A percentile compares a stretch with the other conserved stretches of the same genome.
Evolutionary conservation across 2,113 vertebrate genomes (phyloP).

Genomic region (Myanophis thanlyinensis): DNA sequence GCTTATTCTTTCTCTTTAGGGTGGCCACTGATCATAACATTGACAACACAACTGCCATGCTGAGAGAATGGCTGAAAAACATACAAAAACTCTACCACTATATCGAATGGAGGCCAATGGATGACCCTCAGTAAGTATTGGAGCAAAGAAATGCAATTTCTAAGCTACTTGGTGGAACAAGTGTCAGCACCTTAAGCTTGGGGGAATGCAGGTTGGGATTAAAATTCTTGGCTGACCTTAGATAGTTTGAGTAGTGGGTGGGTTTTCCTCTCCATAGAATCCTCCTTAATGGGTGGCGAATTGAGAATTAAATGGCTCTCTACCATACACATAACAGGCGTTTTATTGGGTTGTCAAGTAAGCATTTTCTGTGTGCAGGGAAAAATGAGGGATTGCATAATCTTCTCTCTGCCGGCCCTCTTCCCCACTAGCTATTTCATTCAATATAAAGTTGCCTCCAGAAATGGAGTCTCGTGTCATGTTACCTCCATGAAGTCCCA

Average conservation of each 20-base stretch:
- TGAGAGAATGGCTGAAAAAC: constrained; percentile 89
- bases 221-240: neutral
- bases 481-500: neutral
- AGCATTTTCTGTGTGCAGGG: neutral
- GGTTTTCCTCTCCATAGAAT: neutral
- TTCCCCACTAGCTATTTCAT: neutral
- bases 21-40: constrained; percentile 89
- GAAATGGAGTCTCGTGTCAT: neutral
- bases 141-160: neutral
- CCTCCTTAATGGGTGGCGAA: neutral
- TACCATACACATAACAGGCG: neutral
- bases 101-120: constrained; percentile 94
- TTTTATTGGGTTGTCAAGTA: neutral
- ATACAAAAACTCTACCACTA: constrained; percentile 88
- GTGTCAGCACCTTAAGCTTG: neutral
- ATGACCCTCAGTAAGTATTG: constrained; percentile 83
- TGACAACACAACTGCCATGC: constrained; percentile 90
- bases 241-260: neutral
- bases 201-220: neutral
- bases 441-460: neutral
- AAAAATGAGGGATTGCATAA: neutral
- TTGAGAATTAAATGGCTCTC: neutral
- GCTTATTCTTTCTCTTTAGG: constrained; percentile 68
- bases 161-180: neutral
- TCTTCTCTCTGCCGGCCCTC: neutral